phyloP scores from a whole-genome alignment of 2,113 vertebrate species.

The Rhinoptilus africanus region DNA sequence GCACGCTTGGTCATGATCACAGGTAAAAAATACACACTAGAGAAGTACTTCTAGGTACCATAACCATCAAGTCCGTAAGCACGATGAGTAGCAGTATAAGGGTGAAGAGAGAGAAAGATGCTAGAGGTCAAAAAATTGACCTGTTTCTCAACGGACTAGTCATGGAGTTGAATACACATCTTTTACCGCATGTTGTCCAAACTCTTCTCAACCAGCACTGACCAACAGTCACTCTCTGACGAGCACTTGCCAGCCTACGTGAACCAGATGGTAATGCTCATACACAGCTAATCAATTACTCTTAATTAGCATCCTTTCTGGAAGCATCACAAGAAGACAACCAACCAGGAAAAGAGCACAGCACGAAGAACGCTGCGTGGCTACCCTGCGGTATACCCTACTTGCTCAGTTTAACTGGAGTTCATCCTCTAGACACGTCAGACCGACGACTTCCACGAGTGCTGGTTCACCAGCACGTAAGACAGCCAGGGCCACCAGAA shows the following conservation, averaged over 20 bases:
- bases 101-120: not conserved
- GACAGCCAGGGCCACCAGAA: not conserved
- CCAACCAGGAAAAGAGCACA: not conserved
- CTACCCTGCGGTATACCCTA: not conserved
- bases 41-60: not conserved
- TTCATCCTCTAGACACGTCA: not conserved
- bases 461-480: rapidly evolving
- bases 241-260: rapidly evolving
- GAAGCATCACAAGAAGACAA: not conserved
- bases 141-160: not conserved
- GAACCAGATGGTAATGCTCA: not conserved
- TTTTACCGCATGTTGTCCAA: rapidly evolving
- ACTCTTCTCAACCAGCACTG: not conserved
- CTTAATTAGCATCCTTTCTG: not conserved
- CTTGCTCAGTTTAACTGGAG: not conserved
- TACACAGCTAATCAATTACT: not conserved
- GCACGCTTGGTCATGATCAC: not conserved
- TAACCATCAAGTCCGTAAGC: not conserved
- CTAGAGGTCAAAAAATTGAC: not conserved
- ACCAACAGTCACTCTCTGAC: not conserved
- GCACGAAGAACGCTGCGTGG: rapidly evolving
- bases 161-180: rapidly evolving
- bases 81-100: rapidly evolving
- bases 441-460: rapidly evolving
- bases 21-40: rapidly evolving